A percentile compares a stretch with the other conserved stretches of the same genome.
phyloP scores from a whole-genome alignment of 2,888 invertebrate species.

The Morpho achilles region DNA sequence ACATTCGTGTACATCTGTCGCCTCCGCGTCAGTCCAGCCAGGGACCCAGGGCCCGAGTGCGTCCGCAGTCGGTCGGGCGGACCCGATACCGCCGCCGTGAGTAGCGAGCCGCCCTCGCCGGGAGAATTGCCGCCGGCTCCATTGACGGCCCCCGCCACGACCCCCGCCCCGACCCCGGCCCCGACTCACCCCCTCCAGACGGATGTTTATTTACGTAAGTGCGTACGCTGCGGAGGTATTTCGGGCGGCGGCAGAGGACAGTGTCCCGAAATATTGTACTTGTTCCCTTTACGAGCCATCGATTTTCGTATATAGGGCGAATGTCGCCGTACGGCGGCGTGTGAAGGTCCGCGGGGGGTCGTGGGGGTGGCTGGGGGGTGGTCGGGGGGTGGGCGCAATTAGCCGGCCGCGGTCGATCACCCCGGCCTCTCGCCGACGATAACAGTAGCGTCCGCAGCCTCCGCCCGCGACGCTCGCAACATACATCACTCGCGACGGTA shows the following conservation, averaged over 20 bases:
- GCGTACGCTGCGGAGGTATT: not conserved
- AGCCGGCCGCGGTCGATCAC: slow-evolving; percentile 66
- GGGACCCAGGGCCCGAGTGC: no score
- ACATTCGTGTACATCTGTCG: no score
- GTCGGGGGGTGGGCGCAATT: slow-evolving; percentile 47
- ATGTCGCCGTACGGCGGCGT: slow-evolving; percentile 41
- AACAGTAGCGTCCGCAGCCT: slow-evolving; percentile 17
- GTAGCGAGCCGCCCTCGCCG: no score
- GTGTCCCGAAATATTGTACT: slow-evolving; percentile 44
- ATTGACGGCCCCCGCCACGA: no score
- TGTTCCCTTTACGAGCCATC: slow-evolving; percentile 57
- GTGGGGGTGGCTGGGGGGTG: slow-evolving; percentile 22
- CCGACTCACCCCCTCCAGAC: not conserved
- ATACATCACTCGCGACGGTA: no score
- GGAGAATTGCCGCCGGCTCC: no score
- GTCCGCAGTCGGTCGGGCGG: no score
- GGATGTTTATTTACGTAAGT: slow-evolving; percentile 9
- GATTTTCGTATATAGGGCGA: slow-evolving; percentile 68
- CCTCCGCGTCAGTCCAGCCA: no score
- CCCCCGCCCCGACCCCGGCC: no score
- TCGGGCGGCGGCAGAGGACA: not conserved
- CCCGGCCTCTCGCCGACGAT: slow-evolving; percentile 36
- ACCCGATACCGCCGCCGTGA: no score
- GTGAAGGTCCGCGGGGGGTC: slow-evolving; percentile 51
- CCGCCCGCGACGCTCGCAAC: not conserved